These are phyloP conservation scores for Podarcis cretensis DNA, from an alignment of 2,113 vertebrate species.

Conservation along the genomic window DNA sequence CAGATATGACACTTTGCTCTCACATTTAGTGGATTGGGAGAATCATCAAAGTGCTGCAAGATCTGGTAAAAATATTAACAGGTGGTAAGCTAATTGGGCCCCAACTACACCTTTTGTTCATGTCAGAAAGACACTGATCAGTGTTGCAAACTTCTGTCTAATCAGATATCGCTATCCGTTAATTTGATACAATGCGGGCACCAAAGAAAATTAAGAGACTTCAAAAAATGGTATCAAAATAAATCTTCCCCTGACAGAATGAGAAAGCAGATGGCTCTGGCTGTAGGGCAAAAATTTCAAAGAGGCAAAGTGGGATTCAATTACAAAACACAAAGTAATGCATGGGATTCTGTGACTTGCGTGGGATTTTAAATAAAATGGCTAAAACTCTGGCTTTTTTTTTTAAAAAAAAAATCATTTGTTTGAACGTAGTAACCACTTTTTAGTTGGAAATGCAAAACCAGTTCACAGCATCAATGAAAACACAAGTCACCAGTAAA, in stretches of 20 bases:
- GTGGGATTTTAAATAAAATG: neutral
- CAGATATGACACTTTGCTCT: neutral
- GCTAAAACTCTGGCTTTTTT: neutral
- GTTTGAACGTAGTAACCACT: neutral
- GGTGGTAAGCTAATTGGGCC: neutral
- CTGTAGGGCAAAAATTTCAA: constrained; percentile 14
- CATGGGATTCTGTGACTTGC: neutral
- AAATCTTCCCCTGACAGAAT: constrained; percentile 4
- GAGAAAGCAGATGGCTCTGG: constrained; percentile 18
- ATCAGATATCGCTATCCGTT: constrained; percentile 22
- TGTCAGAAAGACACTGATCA: neutral
- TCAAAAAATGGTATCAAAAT: constrained; percentile 12
- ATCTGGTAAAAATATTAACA: neutral
- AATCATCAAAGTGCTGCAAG: neutral
- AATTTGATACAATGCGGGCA: constrained; percentile 9
- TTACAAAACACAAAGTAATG: constrained; percentile 8
- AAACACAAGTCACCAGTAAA: neutral
- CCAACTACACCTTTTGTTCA: neutral
- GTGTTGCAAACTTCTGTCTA: neutral
- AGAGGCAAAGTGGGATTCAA: constrained; percentile 14
- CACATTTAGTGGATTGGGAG: neutral
- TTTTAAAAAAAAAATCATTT: neutral
- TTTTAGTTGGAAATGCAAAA: neutral
- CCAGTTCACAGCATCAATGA: neutral
- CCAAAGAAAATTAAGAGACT: neutral